phyloP scores from a whole-genome alignment of 2,113 vertebrate species.

The Microcebus lehilahytsara region DNA sequence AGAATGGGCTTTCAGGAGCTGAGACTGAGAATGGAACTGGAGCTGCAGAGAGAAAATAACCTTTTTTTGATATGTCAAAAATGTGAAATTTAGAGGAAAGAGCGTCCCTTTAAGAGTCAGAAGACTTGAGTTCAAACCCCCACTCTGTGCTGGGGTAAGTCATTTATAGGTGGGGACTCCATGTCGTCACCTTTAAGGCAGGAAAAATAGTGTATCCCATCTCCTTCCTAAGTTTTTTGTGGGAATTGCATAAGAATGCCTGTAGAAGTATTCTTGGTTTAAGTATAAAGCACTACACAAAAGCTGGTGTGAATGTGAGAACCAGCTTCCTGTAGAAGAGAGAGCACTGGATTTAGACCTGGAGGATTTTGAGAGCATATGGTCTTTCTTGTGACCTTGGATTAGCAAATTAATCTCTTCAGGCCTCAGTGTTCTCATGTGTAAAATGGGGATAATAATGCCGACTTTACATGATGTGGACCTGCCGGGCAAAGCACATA shows the following conservation, averaged over 20 bases:
- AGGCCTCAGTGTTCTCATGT: background rate
- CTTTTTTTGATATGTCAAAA: background rate
- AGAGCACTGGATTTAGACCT: background rate
- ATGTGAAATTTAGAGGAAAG: background rate
- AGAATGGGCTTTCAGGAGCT: constrained; percentile 27
- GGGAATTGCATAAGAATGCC: background rate
- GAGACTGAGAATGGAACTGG: background rate
- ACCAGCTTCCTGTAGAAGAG: background rate
- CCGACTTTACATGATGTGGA: background rate
- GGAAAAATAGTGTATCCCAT: background rate
- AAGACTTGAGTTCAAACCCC: background rate
- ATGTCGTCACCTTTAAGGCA: background rate
- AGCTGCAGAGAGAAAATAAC: constrained; percentile 5
- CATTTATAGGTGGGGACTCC: background rate
- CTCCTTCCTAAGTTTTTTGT: background rate
- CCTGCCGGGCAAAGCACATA: background rate
- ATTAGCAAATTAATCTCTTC: background rate
- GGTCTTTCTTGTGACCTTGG: background rate
- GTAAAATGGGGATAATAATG: background rate
- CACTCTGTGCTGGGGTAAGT: background rate
- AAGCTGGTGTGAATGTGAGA: background rate
- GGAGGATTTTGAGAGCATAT: background rate
- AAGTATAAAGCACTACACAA: background rate
- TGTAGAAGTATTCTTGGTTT: background rate
- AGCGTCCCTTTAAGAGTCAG: background rate